These are phyloP conservation scores for Percina caprodes DNA, from an alignment of 2,113 vertebrate genomes.

Conservation along the genomic window DNA sequence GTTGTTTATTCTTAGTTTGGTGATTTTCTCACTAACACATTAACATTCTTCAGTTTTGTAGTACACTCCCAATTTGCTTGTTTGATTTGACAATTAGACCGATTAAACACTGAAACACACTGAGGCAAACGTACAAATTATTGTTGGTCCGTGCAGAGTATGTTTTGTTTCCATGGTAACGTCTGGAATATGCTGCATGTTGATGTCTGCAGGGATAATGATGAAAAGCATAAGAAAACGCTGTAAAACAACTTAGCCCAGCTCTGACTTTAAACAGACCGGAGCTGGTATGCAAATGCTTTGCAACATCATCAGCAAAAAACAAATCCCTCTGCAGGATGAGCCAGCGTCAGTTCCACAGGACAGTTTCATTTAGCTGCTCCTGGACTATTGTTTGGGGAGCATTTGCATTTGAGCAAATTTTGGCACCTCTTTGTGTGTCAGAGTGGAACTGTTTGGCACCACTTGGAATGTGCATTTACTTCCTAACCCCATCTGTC, in stretches of 20 bases:
- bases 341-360: neutral
- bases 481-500: slow-evolving; percentile 1
- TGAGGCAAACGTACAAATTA: slow-evolving; percentile 17
- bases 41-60: neutral
- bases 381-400: slow-evolving; percentile 5
- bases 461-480: neutral
- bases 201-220: slow-evolving; percentile 20
- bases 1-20: neutral
- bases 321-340: neutral
- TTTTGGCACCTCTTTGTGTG: slow-evolving; percentile 25
- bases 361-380: neutral
- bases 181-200: slow-evolving; percentile 8
- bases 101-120: slow-evolving; percentile 24
- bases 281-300: neutral
- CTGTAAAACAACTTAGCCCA: slow-evolving; percentile 21
- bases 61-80: neutral
- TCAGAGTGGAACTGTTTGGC: slow-evolving; percentile 25
- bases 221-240: slow-evolving; percentile 14
- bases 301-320: neutral
- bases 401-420: slow-evolving; percentile 12
- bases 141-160: neutral
- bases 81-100: slow-evolving; percentile 46
- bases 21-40: neutral
- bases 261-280: slow-evolving; percentile 10
- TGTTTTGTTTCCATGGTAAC: slow-evolving; percentile 64